Conservation (phyloP, 2,797 vertebrate genomes). For the Leuciscus waleckii region DNA sequence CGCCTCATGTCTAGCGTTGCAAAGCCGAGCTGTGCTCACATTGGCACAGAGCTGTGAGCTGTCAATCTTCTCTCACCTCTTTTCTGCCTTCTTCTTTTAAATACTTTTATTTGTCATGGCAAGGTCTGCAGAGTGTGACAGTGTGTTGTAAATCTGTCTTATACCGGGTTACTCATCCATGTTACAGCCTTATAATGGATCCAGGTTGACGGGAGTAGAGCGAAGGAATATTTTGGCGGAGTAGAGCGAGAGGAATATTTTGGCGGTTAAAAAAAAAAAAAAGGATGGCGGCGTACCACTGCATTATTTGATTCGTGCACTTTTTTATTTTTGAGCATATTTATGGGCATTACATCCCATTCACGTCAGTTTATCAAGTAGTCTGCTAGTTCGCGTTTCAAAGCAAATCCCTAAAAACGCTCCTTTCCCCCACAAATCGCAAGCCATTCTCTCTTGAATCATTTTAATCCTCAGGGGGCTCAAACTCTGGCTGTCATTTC, state of each 20-base stretch:
- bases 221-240: conserved; percentile 43
- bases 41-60: conserved; percentile 60
- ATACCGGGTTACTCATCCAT: conserved; percentile 64
- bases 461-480: conserved; percentile 83
- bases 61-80: conserved; percentile 53
- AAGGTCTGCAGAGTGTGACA: conserved; percentile 62
- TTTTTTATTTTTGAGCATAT: conserved; percentile 32
- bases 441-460: conserved; percentile 79
- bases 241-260: conserved; percentile 33
- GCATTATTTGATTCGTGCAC: conserved; percentile 53
- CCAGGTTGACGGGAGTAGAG: conserved; percentile 39
- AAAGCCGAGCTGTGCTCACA: conserved; percentile 56
- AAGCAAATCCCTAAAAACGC: conserved; percentile 61
- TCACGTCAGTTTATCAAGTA: conserved; percentile 51
- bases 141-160: conserved; percentile 61
- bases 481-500: conserved; percentile 82
- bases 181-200: conserved; percentile 61
- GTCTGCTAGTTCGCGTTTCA: conserved; percentile 59
- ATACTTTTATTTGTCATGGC: conserved; percentile 64
- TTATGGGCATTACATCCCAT: conserved; percentile 46
- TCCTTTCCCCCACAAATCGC: conserved; percentile 75
- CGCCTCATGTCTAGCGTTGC: conserved; percentile 40
- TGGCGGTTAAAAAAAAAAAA: conserved; percentile 46
- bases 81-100: conserved; percentile 56
- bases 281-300: conserved; percentile 28